Conservation (phyloP, 1,140 invertebrate species). For the Drosophila watanabei region DNA sequence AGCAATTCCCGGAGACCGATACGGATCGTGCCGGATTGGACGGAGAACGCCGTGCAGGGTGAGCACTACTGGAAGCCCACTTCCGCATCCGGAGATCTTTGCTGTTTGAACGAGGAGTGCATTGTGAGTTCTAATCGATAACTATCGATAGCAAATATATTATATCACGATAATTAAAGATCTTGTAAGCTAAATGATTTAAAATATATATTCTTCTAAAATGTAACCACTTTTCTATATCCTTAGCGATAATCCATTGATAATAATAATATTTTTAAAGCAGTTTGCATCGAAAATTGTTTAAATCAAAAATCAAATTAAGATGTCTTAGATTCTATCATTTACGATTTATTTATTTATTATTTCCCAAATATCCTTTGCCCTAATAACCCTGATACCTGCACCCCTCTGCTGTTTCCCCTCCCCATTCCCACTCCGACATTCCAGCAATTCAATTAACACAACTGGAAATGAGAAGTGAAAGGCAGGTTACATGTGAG, state of each 20-base stretch:
- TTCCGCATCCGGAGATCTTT: conserved; percentile 95
- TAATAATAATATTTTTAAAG: neutral
- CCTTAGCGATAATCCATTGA: no score
- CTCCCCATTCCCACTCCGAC: neutral
- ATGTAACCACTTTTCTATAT: neutral
- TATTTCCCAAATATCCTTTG: neutral
- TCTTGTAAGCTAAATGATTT: no score
- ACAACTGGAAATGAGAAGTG: conserved; percentile 24
- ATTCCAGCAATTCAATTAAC: conserved; percentile 67
- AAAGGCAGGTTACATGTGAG: conserved; percentile 66
- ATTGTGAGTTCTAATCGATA: conserved; percentile 89
- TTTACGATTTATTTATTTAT: neutral
- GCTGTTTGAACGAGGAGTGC: conserved; percentile 96
- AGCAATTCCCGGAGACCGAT: conserved; percentile 87
- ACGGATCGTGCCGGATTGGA: conserved; percentile 93
- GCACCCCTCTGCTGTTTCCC: neutral
- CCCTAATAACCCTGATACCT: neutral
- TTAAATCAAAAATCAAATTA: neutral
- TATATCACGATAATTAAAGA: no score
- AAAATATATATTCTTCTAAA: no score
- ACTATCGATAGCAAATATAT: neutral
- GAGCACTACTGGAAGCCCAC: conserved; percentile 96
- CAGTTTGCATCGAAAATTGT: neutral
- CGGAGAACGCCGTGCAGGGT: conserved; percentile 91
- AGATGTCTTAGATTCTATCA: neutral